Conservation (phyloP, 2,797 vertebrate species). For the Poecilia wingei region DNA sequence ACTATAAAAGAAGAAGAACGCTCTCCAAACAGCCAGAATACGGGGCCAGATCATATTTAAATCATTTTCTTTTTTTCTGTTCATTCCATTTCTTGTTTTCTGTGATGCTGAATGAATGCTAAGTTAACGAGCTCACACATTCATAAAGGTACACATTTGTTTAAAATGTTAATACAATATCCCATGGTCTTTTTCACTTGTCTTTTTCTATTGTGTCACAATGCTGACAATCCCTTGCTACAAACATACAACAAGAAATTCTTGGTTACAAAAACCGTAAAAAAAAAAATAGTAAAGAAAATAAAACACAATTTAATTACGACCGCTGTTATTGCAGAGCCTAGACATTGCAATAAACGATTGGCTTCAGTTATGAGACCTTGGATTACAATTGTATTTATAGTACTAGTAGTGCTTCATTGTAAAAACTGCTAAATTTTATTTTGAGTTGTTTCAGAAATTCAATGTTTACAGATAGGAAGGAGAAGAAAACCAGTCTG, state of each 20-base stretch:
- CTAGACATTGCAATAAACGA: conserved; percentile 3
- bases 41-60: conserved; percentile 69
- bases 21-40: conserved; percentile 69
- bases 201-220: conserved; percentile 42
- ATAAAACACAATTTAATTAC: conserved; percentile 17
- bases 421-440: conserved; percentile 1
- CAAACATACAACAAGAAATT: conserved; percentile 4
- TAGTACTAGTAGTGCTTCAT: conserved; percentile 5
- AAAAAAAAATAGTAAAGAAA: neutral
- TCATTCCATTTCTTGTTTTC: conserved; percentile 65
- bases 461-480: conserved; percentile 29
- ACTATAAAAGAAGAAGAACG: conserved; percentile 47
- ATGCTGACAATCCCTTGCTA: conserved; percentile 2
- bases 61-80: conserved; percentile 68
- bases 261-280: conserved; percentile 3
- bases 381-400: neutral
- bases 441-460: conserved; percentile 14
- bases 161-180: conserved; percentile 43
- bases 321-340: conserved; percentile 5
- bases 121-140: conserved; percentile 80
- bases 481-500: conserved; percentile 32
- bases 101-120: conserved; percentile 61
- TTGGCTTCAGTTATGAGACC: neutral
- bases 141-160: conserved; percentile 46
- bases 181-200: conserved; percentile 33